phyloP scores from a whole-genome alignment of 2,797 vertebrate species.

The Thaleichthys pacificus region DNA sequence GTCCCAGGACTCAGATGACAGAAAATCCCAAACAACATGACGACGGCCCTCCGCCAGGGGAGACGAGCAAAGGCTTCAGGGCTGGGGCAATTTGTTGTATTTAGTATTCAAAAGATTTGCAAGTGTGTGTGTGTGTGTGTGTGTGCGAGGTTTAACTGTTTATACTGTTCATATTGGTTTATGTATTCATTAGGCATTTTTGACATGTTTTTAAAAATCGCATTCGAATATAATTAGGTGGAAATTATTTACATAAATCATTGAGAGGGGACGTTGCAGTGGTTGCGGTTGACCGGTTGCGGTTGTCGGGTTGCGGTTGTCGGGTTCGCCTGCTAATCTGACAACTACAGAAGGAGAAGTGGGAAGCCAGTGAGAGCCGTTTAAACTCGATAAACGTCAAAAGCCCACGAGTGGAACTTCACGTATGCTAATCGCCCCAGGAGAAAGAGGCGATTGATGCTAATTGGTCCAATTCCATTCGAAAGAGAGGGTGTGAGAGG shows the following conservation, averaged over 20 bases:
- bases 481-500: slow-evolving; percentile 50
- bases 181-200: not conserved
- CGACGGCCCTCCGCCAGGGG: not conserved
- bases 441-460: slow-evolving; percentile 69
- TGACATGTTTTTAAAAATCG: not conserved
- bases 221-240: no score
- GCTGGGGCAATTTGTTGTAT: not conserved
- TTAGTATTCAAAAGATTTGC: not conserved
- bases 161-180: not conserved
- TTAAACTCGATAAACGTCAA: slow-evolving; percentile 61
- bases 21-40: slow-evolving; percentile 7
- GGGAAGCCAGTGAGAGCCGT: slow-evolving; percentile 47
- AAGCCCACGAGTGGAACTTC: slow-evolving; percentile 49
- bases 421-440: slow-evolving; percentile 68
- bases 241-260: no score
- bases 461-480: slow-evolving; percentile 68
- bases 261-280: no score
- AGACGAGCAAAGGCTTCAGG: not conserved
- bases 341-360: slow-evolving; percentile 44
- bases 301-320: not conserved
- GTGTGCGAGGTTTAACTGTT: not conserved
- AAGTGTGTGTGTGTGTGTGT: slow-evolving; percentile 7
- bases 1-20: slow-evolving; percentile 7
- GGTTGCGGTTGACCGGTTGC: no score
- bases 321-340: slow-evolving; percentile 23